Conservation (phyloP, 2,113 vertebrate genomes). For the Motacilla alba region DNA sequence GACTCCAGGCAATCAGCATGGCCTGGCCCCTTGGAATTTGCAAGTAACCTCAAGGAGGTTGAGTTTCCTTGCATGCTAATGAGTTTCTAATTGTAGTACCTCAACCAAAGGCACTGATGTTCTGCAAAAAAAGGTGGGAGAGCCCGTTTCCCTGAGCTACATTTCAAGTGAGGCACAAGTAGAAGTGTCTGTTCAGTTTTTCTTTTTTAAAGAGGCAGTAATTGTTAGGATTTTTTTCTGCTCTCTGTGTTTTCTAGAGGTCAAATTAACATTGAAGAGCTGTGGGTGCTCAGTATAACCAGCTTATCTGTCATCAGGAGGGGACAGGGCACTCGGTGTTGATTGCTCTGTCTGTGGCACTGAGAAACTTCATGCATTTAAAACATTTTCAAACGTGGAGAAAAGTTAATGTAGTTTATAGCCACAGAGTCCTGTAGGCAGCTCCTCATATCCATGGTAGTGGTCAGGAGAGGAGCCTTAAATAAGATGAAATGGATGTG, state of each 20-base stretch:
- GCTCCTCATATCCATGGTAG: fast-evolving
- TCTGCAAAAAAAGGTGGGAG: not conserved
- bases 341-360: not conserved
- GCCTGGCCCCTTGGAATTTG: not conserved
- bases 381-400: not conserved
- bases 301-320: not conserved
- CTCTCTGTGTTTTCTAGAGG: not conserved
- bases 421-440: fast-evolving
- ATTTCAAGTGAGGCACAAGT: not conserved
- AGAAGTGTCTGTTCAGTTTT: not conserved
- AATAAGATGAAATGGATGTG: not conserved
- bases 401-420: not conserved
- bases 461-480: not conserved
- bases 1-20: not conserved
- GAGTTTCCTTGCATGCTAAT: not conserved
- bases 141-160: not conserved
- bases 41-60: not conserved
- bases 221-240: not conserved
- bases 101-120: not conserved
- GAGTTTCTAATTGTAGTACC: not conserved
- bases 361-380: not conserved
- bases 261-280: not conserved
- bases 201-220: not conserved
- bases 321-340: not conserved
- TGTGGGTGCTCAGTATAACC: not conserved